Base-by-base conservation (phyloP, 2,888 invertebrate species). In the Brenthis hecate region DNA sequence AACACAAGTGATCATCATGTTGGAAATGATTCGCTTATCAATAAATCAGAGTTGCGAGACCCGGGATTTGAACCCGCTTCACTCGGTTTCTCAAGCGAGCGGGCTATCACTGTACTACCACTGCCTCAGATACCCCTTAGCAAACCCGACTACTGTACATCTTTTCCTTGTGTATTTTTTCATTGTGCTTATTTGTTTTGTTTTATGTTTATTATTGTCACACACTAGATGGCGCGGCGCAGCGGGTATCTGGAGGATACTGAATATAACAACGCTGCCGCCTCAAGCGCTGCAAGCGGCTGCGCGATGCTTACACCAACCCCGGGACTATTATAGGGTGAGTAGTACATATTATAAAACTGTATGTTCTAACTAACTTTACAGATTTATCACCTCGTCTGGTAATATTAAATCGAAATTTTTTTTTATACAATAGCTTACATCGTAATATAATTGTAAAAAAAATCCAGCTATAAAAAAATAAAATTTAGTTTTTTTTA, bases 271-370 rank as follows among this genome's bases (percentile, higher is more conserved):
- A 76, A 94, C 95, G 74, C 95, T 96, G 75, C 95, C 97, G 0
- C 94, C 95, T 55, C 85, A 94, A 0, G 96, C 97, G 0, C 86
- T 97, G 57, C 94, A 94, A 0, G 94, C 95, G 0, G 96, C 97
- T 0, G 96, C 96, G 1, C 93, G 95, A 43, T 97, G 97, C 81
- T 94, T 96, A 77, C 94, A 96, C 66, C 95, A 96, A 19, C 95
- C 96, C 1, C 95, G 95, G 74, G 96, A 97, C 85, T 95, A 95
- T 75, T 94, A 95, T 75, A 69, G 73, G 58, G 76, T 76, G 36
- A 56, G 70, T 32, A 2, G 36, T 43, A 11, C 11, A 8, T 43
- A 43, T 43, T 43, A 43, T 43, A 43, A 8, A 36, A 8, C 2
- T 43, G 11, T 11, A 11, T 43, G 2, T 43, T 11, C 36, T 43